Conservation (phyloP, 2,888 invertebrate genomes). For the Tetrapedia diversipes region DNA sequence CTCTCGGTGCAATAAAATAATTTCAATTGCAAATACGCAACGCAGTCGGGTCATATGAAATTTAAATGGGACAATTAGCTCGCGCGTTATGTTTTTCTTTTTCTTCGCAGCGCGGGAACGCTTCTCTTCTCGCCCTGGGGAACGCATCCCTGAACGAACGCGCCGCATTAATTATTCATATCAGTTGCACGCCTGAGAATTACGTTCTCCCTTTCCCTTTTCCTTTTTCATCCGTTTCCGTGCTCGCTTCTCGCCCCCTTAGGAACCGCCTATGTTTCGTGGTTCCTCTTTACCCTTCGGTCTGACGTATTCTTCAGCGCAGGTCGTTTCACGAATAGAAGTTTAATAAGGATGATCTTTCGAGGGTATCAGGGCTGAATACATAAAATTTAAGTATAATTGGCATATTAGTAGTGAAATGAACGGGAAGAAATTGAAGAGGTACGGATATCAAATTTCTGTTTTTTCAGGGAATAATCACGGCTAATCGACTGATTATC, state of each 20-base stretch:
- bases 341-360: constrained; percentile 10
- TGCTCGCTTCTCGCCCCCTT: background rate
- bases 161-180: constrained; percentile 48
- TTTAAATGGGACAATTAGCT: constrained; percentile 54
- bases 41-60: constrained; percentile 43
- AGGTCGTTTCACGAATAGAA: background rate
- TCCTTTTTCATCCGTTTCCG: background rate
- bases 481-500: no score
- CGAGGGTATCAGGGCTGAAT: background rate
- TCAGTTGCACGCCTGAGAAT: constrained; percentile 31
- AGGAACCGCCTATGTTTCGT: background rate
- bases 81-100: constrained; percentile 20
- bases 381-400: background rate
- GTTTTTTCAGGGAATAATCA: no score
- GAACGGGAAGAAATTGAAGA: background rate
- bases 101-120: constrained; percentile 20
- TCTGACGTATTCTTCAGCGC: background rate
- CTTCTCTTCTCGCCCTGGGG: constrained; percentile 28
- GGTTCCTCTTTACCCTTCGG: background rate
- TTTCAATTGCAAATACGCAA: constrained; percentile 51
- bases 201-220: constrained; percentile 15
- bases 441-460: no score
- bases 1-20: constrained; percentile 32
- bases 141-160: constrained; percentile 11
- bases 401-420: background rate